Evolutionary conservation across 2,113 vertebrate genomes (phyloP).

Genomic region (Alouatta palliata): DNA sequence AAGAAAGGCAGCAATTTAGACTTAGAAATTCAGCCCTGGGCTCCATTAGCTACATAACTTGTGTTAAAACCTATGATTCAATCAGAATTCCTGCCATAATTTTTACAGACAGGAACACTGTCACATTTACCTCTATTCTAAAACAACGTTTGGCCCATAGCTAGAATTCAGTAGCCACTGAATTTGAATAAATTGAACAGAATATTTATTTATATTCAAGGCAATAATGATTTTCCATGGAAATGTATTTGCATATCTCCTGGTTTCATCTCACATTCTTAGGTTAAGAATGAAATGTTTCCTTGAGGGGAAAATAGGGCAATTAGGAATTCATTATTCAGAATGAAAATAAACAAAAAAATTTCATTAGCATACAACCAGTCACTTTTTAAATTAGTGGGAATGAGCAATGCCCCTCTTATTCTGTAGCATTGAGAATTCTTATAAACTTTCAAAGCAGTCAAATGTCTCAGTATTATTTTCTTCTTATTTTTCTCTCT

Average conservation of each 20-base stretch:
- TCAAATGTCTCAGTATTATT: background rate
- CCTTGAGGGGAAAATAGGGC: background rate
- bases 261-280: background rate
- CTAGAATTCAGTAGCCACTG: background rate
- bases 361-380: background rate
- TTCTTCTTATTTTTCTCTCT: constrained; percentile 1
- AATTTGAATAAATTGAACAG: background rate
- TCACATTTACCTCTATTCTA: background rate
- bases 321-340: background rate
- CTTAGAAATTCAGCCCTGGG: background rate
- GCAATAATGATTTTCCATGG: background rate
- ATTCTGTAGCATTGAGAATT: background rate
- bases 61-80: background rate
- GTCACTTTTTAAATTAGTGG: background rate
- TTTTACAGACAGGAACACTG: background rate
- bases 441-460: background rate
- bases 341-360: background rate
- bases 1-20: background rate
- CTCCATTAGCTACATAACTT: background rate
- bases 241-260: background rate
- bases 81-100: background rate
- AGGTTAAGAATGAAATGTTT: background rate
- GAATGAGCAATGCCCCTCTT: background rate
- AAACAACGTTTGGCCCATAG: background rate
- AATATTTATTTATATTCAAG: background rate